These are phyloP conservation scores for Lethenteron camtschaticum DNA, from an alignment of 2,113 vertebrate species.

Conservation along the genomic window DNA sequence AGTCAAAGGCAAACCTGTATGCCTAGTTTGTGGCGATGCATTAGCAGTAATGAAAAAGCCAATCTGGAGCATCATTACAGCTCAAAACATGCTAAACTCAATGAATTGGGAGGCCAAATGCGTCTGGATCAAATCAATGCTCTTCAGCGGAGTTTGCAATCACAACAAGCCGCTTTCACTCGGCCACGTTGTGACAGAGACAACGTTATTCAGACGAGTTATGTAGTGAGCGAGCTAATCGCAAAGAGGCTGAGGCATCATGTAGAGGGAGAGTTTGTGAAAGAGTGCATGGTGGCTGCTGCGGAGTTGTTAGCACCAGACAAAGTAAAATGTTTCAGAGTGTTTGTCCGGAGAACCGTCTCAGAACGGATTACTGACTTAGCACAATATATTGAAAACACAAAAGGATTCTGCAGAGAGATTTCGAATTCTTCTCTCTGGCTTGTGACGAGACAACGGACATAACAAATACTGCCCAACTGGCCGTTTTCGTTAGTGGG, in stretches of 20 bases:
- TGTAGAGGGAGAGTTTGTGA: slow-evolving; percentile 9
- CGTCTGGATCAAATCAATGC: slow-evolving; percentile 12
- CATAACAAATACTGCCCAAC: slow-evolving; percentile 11
- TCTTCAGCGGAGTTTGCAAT: slow-evolving; percentile 9
- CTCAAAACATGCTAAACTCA: slow-evolving; percentile 13
- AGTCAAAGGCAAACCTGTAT: slow-evolving; percentile 9
- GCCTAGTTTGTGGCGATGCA: slow-evolving; percentile 7
- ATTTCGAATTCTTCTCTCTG: slow-evolving; percentile 12
- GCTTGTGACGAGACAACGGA: slow-evolving; percentile 12
- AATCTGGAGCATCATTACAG: slow-evolving; percentile 13
- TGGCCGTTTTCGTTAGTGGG: slow-evolving; percentile 2
- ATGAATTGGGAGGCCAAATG: slow-evolving; percentile 11
- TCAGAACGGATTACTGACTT: slow-evolving; percentile 11
- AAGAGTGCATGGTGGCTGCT: slow-evolving; percentile 10
- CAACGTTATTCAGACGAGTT: slow-evolving; percentile 12
- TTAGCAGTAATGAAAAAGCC: slow-evolving; percentile 10
- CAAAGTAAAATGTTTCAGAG: slow-evolving; percentile 10
- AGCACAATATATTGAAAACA: slow-evolving; percentile 12
- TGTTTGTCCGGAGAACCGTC: slow-evolving; percentile 12
- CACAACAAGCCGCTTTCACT: slow-evolving; percentile 8
- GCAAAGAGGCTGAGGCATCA: slow-evolving; percentile 11
- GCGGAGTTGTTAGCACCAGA: slow-evolving; percentile 10
- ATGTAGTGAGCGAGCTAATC: slow-evolving; percentile 12
- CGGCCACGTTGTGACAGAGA: slow-evolving; percentile 6
- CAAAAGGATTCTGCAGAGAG: slow-evolving; percentile 7